Percentiles rank a stretch among this genome's conserved stretches.
Evolutionary conservation across 2,113 vertebrate genomes (phyloP).

Genomic region (Pao palembangensis): DNA sequence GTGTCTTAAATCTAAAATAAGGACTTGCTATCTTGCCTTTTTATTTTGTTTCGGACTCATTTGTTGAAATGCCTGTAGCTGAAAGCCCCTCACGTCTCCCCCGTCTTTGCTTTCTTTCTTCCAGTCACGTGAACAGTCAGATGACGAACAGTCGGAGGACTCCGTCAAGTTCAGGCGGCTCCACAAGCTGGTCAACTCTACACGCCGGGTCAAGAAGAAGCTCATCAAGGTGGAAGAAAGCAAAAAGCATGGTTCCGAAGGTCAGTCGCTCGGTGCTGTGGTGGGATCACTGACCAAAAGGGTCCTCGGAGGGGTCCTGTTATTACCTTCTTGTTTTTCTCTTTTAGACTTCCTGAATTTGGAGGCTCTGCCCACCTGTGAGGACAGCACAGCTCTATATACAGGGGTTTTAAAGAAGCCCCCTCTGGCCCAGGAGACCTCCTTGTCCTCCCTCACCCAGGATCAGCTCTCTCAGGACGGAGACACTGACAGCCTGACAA

Average conservation of each 20-base stretch:
- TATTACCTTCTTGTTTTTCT: not conserved
- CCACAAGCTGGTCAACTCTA: constrained; percentile 97
- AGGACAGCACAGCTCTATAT: constrained; percentile 87
- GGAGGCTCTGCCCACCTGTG: constrained; percentile 77
- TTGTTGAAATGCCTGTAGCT: not conserved
- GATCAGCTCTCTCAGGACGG: constrained; percentile 80
- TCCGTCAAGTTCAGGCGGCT: constrained; percentile 96
- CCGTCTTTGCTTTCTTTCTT: constrained; percentile 22
- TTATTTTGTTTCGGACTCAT: not conserved
- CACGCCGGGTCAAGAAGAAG: constrained; percentile 93
- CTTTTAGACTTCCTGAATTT: constrained; percentile 78
- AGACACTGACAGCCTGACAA: constrained; percentile 81
- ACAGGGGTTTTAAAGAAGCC: constrained; percentile 92
- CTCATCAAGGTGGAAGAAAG: constrained; percentile 96
- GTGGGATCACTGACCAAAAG: not conserved
- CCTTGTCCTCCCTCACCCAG: constrained; percentile 79
- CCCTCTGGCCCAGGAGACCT: constrained; percentile 75
- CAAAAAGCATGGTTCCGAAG: constrained; percentile 89
- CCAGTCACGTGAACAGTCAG: constrained; percentile 95
- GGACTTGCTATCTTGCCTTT: not conserved
- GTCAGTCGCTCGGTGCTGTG: constrained; percentile 60
- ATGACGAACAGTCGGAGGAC: constrained; percentile 93
- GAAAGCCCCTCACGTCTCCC: not conserved
- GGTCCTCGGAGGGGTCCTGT: not conserved
- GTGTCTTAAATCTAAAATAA: not conserved